Evolutionary conservation across 2,888 invertebrate genomes (phyloP).

Genomic region (Eilema caniola): DNA sequence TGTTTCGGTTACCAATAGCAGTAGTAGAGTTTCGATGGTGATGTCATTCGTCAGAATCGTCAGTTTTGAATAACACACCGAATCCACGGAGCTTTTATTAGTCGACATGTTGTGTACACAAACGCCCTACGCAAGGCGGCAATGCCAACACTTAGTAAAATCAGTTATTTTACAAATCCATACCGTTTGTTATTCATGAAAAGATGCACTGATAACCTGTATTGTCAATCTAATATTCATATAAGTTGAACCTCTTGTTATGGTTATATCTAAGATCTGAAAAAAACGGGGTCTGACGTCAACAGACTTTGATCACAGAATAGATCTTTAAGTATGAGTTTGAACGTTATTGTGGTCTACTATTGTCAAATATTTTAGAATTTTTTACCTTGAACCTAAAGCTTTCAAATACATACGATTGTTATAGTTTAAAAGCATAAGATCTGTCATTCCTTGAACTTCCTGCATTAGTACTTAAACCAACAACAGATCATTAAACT

Average conservation of each 20-base stretch:
- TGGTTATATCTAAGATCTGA: too few relatives aligned
- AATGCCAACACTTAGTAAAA: slow-evolving; percentile 34
- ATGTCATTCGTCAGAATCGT: slow-evolving; percentile 18
- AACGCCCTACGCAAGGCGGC: slow-evolving; percentile 23
- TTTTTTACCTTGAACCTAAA: background rate
- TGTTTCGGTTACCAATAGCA: slow-evolving; percentile 7
- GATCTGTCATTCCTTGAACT: background rate
- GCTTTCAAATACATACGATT: background rate
- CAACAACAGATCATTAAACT: background rate
- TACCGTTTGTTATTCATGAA: background rate
- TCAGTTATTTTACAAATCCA: slow-evolving; percentile 28
- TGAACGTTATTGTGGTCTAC: too few relatives aligned
- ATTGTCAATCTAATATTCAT: too few relatives aligned
- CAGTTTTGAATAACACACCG: slow-evolving; percentile 21
- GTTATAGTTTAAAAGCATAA: background rate
- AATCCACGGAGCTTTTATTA: slow-evolving; percentile 12
- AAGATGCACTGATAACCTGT: background rate
- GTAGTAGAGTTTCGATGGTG: slow-evolving; percentile 25
- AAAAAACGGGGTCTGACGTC: too few relatives aligned
- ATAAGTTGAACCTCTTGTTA: too few relatives aligned
- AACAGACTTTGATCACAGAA: too few relatives aligned
- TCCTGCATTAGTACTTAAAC: background rate
- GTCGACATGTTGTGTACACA: slow-evolving; percentile 35
- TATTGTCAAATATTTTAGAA: background rate
- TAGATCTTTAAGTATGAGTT: too few relatives aligned